Percentiles rank a stretch among this genome's conserved stretches.
phyloP scores from a whole-genome alignment of 2,888 invertebrate species.

The Asteroscopus sphinx region DNA sequence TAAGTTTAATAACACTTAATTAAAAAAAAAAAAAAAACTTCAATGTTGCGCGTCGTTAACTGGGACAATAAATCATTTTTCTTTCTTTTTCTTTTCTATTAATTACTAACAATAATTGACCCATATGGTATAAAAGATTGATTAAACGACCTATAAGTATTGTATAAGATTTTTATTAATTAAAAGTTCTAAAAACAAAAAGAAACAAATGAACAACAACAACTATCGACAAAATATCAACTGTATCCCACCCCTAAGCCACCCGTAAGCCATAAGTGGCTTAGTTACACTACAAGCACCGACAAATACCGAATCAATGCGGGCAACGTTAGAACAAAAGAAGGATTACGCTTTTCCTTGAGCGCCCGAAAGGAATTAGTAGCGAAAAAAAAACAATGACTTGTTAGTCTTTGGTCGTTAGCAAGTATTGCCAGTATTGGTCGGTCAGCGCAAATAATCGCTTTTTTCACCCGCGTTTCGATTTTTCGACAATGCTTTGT shows the following conservation, averaged over 20 bases:
- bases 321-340: constrained; percentile 84
- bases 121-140: no score
- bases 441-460: constrained; percentile 58
- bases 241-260: constrained; percentile 59
- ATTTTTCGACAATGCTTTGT: constrained; percentile 44
- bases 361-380: constrained; percentile 76
- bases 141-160: no score
- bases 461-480: constrained; percentile 55
- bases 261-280: constrained; percentile 82
- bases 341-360: constrained; percentile 70
- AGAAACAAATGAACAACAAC: not conserved
- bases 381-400: constrained; percentile 60
- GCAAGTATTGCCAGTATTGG: constrained; percentile 51
- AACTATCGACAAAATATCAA: constrained; percentile 49
- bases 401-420: constrained; percentile 62
- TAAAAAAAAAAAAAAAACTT: no score
- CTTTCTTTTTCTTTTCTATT: no score
- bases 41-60: no score
- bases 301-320: constrained; percentile 83
- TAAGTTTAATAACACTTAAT: no score
- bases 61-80: no score
- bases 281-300: constrained; percentile 84
- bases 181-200: not conserved
- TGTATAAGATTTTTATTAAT: no score
- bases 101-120: no score